phyloP scores from a whole-genome alignment of 2,888 invertebrate species.

The Steinernema scapterisci region DNA sequence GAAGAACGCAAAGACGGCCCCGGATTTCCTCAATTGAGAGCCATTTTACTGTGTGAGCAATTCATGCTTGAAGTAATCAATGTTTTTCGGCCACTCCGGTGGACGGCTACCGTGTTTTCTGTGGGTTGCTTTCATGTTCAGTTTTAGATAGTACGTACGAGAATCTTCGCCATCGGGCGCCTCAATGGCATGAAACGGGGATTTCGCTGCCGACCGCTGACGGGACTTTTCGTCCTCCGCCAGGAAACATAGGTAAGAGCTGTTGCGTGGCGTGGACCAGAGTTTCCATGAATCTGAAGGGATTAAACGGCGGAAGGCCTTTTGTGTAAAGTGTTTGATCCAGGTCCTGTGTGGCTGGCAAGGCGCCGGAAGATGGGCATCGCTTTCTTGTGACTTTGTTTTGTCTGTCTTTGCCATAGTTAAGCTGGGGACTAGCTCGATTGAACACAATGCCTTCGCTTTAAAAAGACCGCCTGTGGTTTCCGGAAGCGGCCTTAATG shows the following conservation, averaged over 20 bases:
- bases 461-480: constrained; percentile 26
- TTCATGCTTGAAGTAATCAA: no score
- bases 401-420: background rate
- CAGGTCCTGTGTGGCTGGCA: background rate
- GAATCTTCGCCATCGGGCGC: constrained; percentile 12
- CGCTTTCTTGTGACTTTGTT: background rate
- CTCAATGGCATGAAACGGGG: constrained; percentile 4
- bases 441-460: constrained; percentile 8
- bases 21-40: constrained; percentile 31
- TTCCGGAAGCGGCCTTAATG: constrained; percentile 31
- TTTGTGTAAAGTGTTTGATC: background rate
- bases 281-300: background rate
- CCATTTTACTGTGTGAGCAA: constrained; percentile 15
- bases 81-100: no score
- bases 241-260: background rate
- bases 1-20: constrained; percentile 20
- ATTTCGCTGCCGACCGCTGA: background rate
- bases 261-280: background rate
- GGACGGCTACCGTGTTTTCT: no score
- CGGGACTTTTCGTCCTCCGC: background rate
- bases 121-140: background rate
- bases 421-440: background rate
- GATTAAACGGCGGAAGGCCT: background rate
- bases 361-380: background rate
- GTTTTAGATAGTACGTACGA: constrained; percentile 25